Base-by-base conservation (phyloP, 2,888 invertebrate genomes). In the Brachyopa scutellaris region DNA sequence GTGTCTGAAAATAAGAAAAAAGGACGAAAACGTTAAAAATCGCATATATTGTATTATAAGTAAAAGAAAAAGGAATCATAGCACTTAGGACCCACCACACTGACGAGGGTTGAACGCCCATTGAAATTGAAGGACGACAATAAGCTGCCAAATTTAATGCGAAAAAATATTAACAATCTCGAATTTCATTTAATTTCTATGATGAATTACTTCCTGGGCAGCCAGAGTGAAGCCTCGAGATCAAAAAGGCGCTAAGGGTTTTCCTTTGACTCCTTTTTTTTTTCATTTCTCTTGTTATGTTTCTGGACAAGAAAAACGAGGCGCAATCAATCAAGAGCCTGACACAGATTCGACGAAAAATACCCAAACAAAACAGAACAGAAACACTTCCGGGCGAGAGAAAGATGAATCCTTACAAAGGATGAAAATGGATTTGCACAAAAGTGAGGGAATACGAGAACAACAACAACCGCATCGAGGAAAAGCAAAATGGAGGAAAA, bases 271-370 rank as follows among this genome's bases (percentile, higher is more conserved):
- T 15, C 9, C 17, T 31, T 33, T 36, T 9, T 21, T 38, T 47
- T 57, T 26, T 19, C 1, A 5, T n/a, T 53, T 9, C 11, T 45
- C 17, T 55, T 9, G 13, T 23, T 9, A 15, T n/a, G 26, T 15
- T 38, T n/a, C 6, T 36, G 13, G 23, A 55, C 17, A 70, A 61
- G 66, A 78, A 78, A 40, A 73, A 79, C 57, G 45, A 19, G 53
- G 53, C 55, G 53, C 55, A 73, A 79, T 79, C 79, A 73, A 74
- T 74, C 79, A 79, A 61, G 23, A 31, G 45, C 17, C 78, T 79
- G 66, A 74, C 73, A 74, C 40, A 79, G 67, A 73, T 73, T 79
- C 59, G 19, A 67, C 61, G 64, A 73, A 73, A 73, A 67, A 67
- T 72, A 33, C 23, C 70, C 72, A 26, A 26, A 26, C 26, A 26